A percentile compares a stretch with the other conserved stretches of the same genome.
Conservation (phyloP, 2,113 vertebrate species). For the Paralichthys olivaceus region DNA sequence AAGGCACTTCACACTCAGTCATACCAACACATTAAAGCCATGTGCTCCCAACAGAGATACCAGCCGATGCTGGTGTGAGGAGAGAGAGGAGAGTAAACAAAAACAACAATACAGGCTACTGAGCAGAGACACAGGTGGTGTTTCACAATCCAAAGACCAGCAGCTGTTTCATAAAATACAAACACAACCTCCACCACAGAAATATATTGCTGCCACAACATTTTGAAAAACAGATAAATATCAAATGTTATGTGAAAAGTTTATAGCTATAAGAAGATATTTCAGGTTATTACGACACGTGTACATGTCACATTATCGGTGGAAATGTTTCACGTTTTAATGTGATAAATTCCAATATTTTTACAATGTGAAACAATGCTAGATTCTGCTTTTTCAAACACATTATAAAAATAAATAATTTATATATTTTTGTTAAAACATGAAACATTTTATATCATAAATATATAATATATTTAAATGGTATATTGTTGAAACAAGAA, state of each 20-base stretch:
- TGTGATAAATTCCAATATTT: background rate
- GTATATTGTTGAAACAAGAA: background rate
- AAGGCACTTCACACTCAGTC: slow-evolving; percentile 47
- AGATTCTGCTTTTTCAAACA: no score
- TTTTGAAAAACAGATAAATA: background rate
- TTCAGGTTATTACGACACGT: background rate
- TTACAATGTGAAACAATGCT: background rate
- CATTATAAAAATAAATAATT: no score
- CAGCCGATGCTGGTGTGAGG: slow-evolving; percentile 40
- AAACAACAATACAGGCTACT: slow-evolving; percentile 24
- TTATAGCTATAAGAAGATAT: background rate
- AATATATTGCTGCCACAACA: background rate
- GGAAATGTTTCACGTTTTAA: background rate
- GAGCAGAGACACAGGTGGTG: slow-evolving; percentile 25
- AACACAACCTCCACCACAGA: slow-evolving; percentile 12
- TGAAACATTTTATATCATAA: no score
- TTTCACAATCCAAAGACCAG: slow-evolving; percentile 33
- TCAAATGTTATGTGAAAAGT: background rate
- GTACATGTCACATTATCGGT: background rate
- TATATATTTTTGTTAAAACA: no score
- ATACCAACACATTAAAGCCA: slow-evolving; percentile 50
- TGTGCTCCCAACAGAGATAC: slow-evolving; percentile 31
- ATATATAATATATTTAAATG: no score
- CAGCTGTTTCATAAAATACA: slow-evolving; percentile 16
- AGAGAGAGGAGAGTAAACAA: slow-evolving; percentile 42